These are phyloP conservation scores for Athalia rosae DNA, from an alignment of 2,888 invertebrate genomes.

Conservation along the genomic window DNA sequence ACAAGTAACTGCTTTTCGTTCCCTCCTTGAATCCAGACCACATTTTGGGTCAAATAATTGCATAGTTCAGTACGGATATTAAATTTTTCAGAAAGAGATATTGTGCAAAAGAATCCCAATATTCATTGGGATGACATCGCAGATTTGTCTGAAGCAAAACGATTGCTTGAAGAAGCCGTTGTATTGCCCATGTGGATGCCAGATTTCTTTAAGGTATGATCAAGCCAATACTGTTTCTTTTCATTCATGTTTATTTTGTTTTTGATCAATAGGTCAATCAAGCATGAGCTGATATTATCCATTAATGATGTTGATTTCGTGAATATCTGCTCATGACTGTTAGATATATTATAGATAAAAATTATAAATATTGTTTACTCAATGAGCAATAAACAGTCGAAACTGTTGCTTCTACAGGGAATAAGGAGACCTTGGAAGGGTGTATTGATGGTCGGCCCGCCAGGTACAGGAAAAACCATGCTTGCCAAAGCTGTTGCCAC, in stretches of 20 bases:
- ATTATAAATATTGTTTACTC: background rate
- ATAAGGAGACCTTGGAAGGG: conserved; percentile 98
- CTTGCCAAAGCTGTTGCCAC: conserved; percentile 98
- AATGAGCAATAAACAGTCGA: conserved; percentile 6
- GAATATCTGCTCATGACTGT: too few species aligned
- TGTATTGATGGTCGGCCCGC: conserved; percentile 95
- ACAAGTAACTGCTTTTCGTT: conserved; percentile 7
- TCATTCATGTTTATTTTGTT: too few species aligned
- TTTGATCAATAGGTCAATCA: too few species aligned
- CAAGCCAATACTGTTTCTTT: background rate
- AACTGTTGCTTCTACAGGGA: conserved; percentile 76
- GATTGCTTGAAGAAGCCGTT: conserved; percentile 96
- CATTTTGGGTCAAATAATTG: background rate
- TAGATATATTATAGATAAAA: too few species aligned
- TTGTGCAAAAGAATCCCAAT: conserved; percentile 97
- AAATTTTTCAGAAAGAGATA: conserved; percentile 85
- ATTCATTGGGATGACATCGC: conserved; percentile 97
- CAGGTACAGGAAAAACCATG: conserved; percentile 97
- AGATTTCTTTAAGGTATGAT: conserved; percentile 93
- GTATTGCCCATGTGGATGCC: conserved; percentile 99
- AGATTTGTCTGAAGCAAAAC: conserved; percentile 91
- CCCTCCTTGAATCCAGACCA: background rate
- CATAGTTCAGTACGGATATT: background rate
- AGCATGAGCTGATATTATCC: too few species aligned
- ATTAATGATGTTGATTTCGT: too few species aligned